Evolutionary conservation across 2,888 invertebrate species (phyloP).

Genomic region (Metacarcinus magister): DNA sequence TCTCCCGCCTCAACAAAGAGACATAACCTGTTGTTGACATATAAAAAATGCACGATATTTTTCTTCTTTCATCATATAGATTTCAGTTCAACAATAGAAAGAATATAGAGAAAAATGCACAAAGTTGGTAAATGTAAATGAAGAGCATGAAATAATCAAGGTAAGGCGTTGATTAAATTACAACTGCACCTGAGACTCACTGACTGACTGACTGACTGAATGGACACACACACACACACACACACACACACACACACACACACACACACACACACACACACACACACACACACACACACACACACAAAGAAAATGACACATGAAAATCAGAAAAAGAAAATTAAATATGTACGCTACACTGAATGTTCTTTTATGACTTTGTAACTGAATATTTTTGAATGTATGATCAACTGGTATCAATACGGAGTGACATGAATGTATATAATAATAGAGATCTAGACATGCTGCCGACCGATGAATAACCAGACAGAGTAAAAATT

Average conservation of each 20-base stretch:
- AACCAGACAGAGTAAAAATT: too few species aligned
- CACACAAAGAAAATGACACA: neutral
- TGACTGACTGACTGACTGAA: neutral
- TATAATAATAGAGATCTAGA: too few species aligned
- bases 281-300: constrained; percentile 44
- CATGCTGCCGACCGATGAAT: too few species aligned
- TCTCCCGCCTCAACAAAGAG: neutral
- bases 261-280: constrained; percentile 36
- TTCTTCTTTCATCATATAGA: neutral
- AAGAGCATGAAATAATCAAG: neutral
- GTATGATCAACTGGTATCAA: too few species aligned
- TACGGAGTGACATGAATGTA: too few species aligned
- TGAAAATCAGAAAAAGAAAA: too few species aligned
- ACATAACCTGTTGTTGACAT: constrained; percentile 13
- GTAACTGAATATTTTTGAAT: too few species aligned
- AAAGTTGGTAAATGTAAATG: neutral
- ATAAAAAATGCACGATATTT: neutral
- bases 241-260: constrained; percentile 12
- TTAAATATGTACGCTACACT: too few species aligned
- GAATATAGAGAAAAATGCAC: neutral
- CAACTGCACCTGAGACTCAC: neutral
- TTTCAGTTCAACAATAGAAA: neutral
- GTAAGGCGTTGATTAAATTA: neutral
- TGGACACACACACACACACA: neutral
- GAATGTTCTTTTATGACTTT: too few species aligned